Evolutionary conservation across 2,113 vertebrate genomes (phyloP).

Genomic region (Boulengerochromis microlepis): DNA sequence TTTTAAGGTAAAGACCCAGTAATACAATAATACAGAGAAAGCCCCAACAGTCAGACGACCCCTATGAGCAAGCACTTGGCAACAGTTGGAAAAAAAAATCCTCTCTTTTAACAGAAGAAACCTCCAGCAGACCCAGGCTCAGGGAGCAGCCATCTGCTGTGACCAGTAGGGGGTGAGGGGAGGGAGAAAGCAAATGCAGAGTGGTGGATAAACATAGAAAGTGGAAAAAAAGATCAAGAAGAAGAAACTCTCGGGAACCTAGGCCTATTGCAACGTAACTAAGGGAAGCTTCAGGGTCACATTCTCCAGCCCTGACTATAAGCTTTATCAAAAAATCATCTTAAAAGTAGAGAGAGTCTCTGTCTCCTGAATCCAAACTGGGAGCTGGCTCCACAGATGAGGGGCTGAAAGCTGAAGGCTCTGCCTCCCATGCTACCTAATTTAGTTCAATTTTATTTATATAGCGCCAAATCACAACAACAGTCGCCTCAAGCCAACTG

Average conservation of each 20-base stretch:
- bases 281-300: background rate
- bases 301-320: background rate
- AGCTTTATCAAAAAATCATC: background rate
- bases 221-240: background rate
- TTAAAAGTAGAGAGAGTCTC: background rate
- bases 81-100: background rate
- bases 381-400: background rate
- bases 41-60: accelerated
- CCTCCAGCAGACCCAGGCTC: background rate
- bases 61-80: background rate
- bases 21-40: background rate
- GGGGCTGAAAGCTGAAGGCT: background rate
- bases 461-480: background rate
- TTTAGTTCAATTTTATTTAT: background rate
- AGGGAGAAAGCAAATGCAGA: background rate
- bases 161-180: background rate
- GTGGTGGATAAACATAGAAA: background rate
- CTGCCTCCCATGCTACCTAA: background rate
- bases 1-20: background rate
- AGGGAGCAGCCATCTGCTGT: background rate
- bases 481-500: background rate
- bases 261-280: background rate
- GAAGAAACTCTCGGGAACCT: background rate
- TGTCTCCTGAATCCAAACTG: background rate
- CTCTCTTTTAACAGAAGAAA: background rate